phyloP scores from a whole-genome alignment of 2,113 vertebrate species.

The Lanius collurio region DNA sequence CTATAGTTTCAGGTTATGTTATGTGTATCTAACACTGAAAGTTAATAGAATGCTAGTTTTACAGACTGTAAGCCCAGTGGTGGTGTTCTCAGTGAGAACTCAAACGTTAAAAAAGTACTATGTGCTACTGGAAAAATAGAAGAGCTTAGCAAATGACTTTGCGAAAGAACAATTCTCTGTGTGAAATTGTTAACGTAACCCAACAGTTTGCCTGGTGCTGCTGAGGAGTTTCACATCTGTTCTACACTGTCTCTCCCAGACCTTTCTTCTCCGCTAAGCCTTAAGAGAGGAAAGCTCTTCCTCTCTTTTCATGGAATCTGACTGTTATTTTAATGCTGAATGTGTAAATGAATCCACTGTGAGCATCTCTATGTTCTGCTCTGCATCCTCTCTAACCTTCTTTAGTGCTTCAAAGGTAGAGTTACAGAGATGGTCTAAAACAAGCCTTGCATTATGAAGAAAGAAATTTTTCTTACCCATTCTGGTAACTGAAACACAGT shows the following conservation, averaged over 20 bases:
- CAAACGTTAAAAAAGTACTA: background rate
- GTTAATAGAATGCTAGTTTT: background rate
- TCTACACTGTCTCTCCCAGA: background rate
- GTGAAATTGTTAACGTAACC: background rate
- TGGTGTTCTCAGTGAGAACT: background rate
- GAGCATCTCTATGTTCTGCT: background rate
- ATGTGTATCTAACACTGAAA: background rate
- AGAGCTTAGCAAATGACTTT: background rate
- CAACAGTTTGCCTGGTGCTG: background rate
- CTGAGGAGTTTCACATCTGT: background rate
- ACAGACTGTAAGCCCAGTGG: background rate
- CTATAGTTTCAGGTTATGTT: background rate
- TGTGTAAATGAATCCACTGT: rapidly evolving
- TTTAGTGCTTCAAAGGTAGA: background rate
- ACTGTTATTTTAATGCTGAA: background rate
- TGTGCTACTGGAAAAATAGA: background rate
- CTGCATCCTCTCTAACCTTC: background rate
- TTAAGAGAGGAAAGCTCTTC: background rate
- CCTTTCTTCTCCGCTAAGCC: background rate
- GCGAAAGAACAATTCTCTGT: background rate
- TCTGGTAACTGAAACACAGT: background rate
- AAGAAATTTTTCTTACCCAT: background rate
- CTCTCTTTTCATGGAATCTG: background rate
- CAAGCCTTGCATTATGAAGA: background rate
- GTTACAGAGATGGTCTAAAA: background rate